Evolutionary conservation across 2,888 invertebrate genomes (phyloP), one percentile per base, ranked within the genome.

Genomic region (Drosophila hamatofila): DNA sequence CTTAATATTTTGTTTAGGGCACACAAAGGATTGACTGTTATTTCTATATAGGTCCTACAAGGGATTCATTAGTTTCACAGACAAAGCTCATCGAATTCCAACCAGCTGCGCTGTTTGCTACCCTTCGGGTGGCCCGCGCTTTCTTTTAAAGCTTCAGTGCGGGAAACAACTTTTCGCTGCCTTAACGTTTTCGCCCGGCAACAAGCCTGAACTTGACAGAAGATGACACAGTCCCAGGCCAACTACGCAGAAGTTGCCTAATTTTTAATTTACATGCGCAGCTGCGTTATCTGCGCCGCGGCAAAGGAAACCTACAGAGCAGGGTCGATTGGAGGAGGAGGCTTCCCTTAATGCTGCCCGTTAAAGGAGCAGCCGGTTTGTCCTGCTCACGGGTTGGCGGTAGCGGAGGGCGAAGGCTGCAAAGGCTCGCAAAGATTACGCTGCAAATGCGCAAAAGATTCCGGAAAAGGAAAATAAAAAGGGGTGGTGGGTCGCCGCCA

Each of bases 301-400:
- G 49, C 57, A 39, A 75, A 66, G 61, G 58, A 52, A 16, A 16
- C 39, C 39, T n/a, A 8, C n/a, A n/a, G n/a, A 39, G n/a, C 63
- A 71, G 67, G 16, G 61, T 80, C 64, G 72, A 42, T 37, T 74
- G 80, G 44, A 69, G 75, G 69, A 75, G 82, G 57, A 52, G 71
- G 71, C 48, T 51, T 62, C 49, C 21, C 23, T 60, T 27, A 12
- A 12, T 41, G 33, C 55, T 30, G 60, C 54, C 72, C 62, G 62
- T 64, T 30, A 84, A 85, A 85, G 83, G 86, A 81, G 88, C 88
- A 86, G 88, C 86, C 85, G 80, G 60, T 66, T 80, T 67, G 60
- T 75, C 58, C 72, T 65, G 76, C 66, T 83, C 58, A 70, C 41
- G 83, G 86, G 85, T 77, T 81, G 85, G 88, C 84, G 85, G 82